A percentile compares a stretch with the other conserved stretches of the same genome.
These are phyloP conservation scores for Chaunax sp. DNA, from an alignment of 2,797 vertebrate genomes.

Conservation along the genomic window DNA sequence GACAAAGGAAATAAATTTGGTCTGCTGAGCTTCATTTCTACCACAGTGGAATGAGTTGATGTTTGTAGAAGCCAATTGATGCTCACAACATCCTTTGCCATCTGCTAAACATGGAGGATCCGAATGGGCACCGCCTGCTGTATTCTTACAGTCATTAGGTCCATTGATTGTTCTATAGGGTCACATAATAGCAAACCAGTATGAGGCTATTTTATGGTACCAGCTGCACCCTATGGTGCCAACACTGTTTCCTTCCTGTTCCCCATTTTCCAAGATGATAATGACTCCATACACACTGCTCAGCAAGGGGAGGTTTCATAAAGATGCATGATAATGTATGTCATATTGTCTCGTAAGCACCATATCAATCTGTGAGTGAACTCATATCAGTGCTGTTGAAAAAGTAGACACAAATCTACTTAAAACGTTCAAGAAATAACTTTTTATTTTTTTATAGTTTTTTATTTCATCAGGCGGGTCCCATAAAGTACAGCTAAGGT, in stretches of 20 bases:
- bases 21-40: constrained; percentile 10
- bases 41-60: constrained; percentile 12
- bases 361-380: constrained; percentile 13
- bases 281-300: constrained; percentile 18
- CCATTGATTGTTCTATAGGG: constrained; percentile 58
- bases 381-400: neutral
- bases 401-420: neutral
- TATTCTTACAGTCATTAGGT: constrained; percentile 49
- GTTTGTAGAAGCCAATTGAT: constrained; percentile 21
- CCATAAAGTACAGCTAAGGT: neutral
- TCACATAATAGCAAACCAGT: constrained; percentile 38
- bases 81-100: constrained; percentile 37
- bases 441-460: neutral
- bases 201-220: constrained; percentile 41
- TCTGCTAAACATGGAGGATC: constrained; percentile 52
- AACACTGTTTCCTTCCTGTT: constrained; percentile 32
- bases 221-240: constrained; percentile 42
- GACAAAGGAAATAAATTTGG: constrained; percentile 4
- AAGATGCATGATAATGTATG: neutral
- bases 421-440: neutral
- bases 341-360: neutral
- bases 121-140: constrained; percentile 38
- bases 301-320: constrained; percentile 13
- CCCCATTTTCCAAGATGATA: constrained; percentile 41
- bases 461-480: neutral